Base-by-base conservation (phyloP, 1,140 invertebrate genomes). In the Sminthurides bifidus region DNA sequence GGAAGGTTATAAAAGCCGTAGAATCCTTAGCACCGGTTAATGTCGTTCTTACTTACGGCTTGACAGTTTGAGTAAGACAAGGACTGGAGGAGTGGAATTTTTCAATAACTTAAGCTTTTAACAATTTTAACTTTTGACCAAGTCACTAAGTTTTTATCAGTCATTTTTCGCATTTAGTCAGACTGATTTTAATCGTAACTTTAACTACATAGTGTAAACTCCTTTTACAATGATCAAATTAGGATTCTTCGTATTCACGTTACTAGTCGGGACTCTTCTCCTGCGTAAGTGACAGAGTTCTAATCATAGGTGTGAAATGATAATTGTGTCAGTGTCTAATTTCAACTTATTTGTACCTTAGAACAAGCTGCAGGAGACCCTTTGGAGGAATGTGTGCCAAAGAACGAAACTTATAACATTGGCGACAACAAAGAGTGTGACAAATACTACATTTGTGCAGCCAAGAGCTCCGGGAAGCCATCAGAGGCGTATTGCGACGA, bases 401-500 rank as follows among this genome's bases (percentile, higher is more conserved):
- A 50, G 19, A 64, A 64, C 50, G 17, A 1, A 23, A 52, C 58
- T 21, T 66, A 63, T 19, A 71, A 63, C 52, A 73, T 68, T 59
- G 55, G 65, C 2, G 70, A 73, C 52, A 53, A 60, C 1, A 37
- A 58, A 15, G 68, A 72, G 45, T 74, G 73, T 63, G 73, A 74
- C 61, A 68, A 67, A 29, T 74, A 70, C 60, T 70, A 71, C 52
- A 65, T 68, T 38, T 74, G 73, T 59, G 56, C 19, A 14, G 37
- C 2, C 14, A 51, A 29, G 2, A 50, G 67, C 37, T 63, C 67
- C 51, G 70, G 70, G 4, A 61, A 66, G 54, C 10, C 66, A 8
- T 62, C 55, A 1, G 70, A 73, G 50, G 65, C 67, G 33, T 54
- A 71, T 3, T 74, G 73, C 62, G 67, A 69, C 1, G 72, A 73